Evolutionary conservation across 2,797 vertebrate genomes (phyloP).

Genomic region (Neosalanx taihuensis): DNA sequence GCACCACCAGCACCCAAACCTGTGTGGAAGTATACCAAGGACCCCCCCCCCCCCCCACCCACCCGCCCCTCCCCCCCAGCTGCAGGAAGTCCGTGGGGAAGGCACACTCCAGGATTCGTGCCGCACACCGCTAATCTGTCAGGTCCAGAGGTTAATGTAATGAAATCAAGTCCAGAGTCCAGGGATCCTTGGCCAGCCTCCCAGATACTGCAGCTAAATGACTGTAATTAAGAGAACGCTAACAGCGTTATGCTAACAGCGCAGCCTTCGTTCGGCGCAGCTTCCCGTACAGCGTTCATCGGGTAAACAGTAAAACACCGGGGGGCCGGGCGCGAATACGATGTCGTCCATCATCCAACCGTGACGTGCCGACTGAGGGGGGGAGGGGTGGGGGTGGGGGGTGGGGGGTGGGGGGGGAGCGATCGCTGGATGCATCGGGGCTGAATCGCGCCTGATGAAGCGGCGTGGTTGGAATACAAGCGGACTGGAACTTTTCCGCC

Average conservation of each 20-base stretch:
- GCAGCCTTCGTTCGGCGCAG: background rate
- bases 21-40: background rate
- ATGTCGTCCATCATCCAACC: background rate
- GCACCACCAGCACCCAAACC: background rate
- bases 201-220: conserved; percentile 45
- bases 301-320: too few species aligned
- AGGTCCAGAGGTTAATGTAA: conserved; percentile 63
- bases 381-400: too few species aligned
- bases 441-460: too few species aligned
- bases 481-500: too few species aligned
- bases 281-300: background rate
- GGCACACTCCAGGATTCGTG: conserved; percentile 30
- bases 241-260: background rate
- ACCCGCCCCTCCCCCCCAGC: conserved; percentile 19
- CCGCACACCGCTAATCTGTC: conserved; percentile 51
- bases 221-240: background rate
- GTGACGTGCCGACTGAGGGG: too few species aligned
- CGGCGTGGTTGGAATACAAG: too few species aligned
- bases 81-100: conserved; percentile 46
- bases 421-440: too few species aligned
- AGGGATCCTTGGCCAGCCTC: conserved; percentile 36
- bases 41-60: background rate
- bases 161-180: conserved; percentile 49
- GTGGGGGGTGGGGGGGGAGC: too few species aligned
- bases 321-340: background rate